phyloP scores from a whole-genome alignment of 2,797 vertebrate species.

The Micrastur ruficollis region DNA sequence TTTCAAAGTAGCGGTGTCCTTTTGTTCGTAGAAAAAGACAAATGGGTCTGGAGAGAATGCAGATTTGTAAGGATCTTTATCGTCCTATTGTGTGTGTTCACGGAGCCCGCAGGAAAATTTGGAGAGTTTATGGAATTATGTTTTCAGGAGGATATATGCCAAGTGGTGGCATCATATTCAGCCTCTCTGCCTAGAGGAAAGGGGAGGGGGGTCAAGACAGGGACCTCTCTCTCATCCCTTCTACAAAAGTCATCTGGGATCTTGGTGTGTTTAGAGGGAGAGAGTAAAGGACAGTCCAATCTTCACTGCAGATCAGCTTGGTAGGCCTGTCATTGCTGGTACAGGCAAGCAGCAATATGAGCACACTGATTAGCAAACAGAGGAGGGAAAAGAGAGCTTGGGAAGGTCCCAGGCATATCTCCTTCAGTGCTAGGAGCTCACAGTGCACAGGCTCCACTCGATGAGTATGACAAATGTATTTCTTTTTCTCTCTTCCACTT shows the following conservation, averaged over 20 bases:
- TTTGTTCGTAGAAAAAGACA: slow-evolving; percentile 1
- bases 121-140: background rate
- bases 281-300: background rate
- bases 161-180: background rate
- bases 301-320: background rate
- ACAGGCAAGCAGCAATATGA: background rate
- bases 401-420: background rate
- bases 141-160: background rate
- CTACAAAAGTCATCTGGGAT: background rate
- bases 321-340: background rate
- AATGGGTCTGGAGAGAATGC: background rate
- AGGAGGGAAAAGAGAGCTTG: background rate
- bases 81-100: background rate
- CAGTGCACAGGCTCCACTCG: background rate
- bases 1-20: background rate
- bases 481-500: background rate
- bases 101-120: background rate
- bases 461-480: background rate
- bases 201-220: background rate
- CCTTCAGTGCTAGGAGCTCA: background rate
- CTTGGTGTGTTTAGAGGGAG: background rate
- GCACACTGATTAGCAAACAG: background rate
- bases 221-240: background rate
- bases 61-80: background rate
- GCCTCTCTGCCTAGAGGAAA: background rate